Percentiles rank a stretch among this genome's conserved stretches.
Conservation (phyloP, 2,797 vertebrate species). For the Halcyon smyrnensis region DNA sequence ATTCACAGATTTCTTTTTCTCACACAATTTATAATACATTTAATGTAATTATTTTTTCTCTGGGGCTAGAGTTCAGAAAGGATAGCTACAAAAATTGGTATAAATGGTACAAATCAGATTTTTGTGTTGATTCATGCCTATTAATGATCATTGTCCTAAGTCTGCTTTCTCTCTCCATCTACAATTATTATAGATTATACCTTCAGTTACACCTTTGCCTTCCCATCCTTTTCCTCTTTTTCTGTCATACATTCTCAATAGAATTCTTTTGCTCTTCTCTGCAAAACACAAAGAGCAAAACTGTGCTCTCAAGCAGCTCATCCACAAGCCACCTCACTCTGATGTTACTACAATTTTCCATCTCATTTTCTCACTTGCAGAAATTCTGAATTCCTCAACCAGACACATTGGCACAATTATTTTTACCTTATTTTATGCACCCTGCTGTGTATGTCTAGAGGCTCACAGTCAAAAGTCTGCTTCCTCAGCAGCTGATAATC, state of each 20-base stretch:
- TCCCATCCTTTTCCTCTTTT: background rate
- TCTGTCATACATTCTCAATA: background rate
- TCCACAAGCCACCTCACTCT: background rate
- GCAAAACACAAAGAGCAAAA: slow-evolving; percentile 1
- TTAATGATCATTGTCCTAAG: background rate
- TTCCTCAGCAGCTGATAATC: slow-evolving; percentile 57
- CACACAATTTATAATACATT: background rate
- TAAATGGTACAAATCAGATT: background rate
- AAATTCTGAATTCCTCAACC: slow-evolving; percentile 61
- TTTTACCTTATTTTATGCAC: slow-evolving; percentile 59
- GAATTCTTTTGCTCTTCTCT: background rate
- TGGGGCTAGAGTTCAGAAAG: background rate
- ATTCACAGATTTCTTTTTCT: background rate
- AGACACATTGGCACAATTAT: slow-evolving; percentile 63
- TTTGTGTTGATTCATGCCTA: background rate
- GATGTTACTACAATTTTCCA: background rate
- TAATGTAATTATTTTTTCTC: background rate
- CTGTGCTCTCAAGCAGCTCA: background rate
- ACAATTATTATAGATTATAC: background rate
- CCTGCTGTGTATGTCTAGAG: slow-evolving; percentile 62
- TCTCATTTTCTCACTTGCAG: slow-evolving; percentile 48
- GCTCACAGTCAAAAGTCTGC: slow-evolving; percentile 69
- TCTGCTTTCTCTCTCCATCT: background rate
- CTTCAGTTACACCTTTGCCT: background rate
- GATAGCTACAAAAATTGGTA: background rate